A percentile compares a stretch with the other conserved stretches of the same genome.
phyloP scores from a whole-genome alignment of 2,797 vertebrate species.

The Pterois miles region DNA sequence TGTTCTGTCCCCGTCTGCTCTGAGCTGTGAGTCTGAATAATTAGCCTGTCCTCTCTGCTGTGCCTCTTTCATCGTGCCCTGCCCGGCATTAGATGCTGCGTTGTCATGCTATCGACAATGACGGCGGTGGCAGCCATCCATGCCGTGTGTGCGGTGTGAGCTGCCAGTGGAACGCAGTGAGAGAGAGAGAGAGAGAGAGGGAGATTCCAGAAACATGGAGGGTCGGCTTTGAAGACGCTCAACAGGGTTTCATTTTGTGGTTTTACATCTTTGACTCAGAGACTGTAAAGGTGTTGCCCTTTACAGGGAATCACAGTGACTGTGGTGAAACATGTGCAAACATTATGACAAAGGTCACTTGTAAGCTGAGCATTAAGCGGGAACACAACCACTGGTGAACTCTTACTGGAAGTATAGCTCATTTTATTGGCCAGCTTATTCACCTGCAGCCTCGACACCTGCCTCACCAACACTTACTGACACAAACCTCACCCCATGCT shows the following conservation, averaged over 20 bases:
- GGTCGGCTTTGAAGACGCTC: slow-evolving; percentile 24
- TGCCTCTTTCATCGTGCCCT: slow-evolving; percentile 68
- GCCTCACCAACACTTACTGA: slow-evolving; percentile 43
- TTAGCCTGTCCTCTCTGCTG: slow-evolving; percentile 73
- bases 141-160: slow-evolving; percentile 62
- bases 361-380: slow-evolving; percentile 17
- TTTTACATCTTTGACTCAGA: slow-evolving; percentile 18
- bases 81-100: slow-evolving; percentile 63
- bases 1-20: slow-evolving; percentile 64
- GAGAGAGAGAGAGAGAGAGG: slow-evolving; percentile 8
- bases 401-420: slow-evolving; percentile 27
- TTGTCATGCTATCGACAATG: slow-evolving; percentile 72
- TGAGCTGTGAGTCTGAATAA: slow-evolving; percentile 79
- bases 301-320: slow-evolving; percentile 5
- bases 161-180: slow-evolving; percentile 51
- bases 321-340: slow-evolving; percentile 31
- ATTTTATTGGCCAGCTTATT: slow-evolving; percentile 35
- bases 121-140: slow-evolving; percentile 72
- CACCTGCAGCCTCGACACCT: slow-evolving; percentile 60
- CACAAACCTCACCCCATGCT: slow-evolving; percentile 12
- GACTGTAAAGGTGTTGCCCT: slow-evolving; percentile 27
- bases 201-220: slow-evolving; percentile 35
- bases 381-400: slow-evolving; percentile 26
- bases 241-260: slow-evolving; percentile 12
- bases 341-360: slow-evolving; percentile 31